Evolutionary conservation across 2,113 vertebrate species (phyloP).

Genomic region (Neoarius graeffei): DNA sequence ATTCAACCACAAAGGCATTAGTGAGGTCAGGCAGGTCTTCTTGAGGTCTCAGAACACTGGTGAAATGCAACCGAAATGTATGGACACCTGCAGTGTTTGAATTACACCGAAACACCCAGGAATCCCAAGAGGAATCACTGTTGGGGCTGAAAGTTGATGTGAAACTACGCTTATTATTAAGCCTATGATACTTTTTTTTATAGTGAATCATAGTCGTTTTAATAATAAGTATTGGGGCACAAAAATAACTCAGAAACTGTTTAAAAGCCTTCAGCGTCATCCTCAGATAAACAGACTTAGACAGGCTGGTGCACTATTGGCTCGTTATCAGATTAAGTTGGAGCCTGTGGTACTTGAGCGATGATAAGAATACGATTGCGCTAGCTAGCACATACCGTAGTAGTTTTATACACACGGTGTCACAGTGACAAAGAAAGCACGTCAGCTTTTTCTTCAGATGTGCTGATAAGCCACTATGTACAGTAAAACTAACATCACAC

Average conservation of each 20-base stretch:
- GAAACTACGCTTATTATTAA: neutral
- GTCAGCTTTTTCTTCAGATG: neutral
- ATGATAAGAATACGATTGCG: neutral
- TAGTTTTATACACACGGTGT: neutral
- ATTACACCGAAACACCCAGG: neutral
- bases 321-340: neutral
- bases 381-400: neutral
- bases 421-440: neutral
- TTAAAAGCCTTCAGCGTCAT: neutral
- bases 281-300: neutral
- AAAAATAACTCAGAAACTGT: neutral
- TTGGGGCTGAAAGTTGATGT: neutral
- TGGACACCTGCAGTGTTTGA: conserved; percentile 1
- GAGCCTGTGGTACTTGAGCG: neutral
- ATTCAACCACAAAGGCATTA: neutral
- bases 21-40: neutral
- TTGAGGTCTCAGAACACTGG: neutral
- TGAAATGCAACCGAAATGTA: neutral
- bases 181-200: neutral
- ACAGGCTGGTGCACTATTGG: neutral
- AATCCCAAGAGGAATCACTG: neutral
- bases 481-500: neutral
- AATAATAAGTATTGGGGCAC: neutral
- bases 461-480: neutral
- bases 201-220: neutral